Percentiles rank a stretch among this genome's conserved stretches.
Conservation (phyloP, 2,888 invertebrate species). For the Eledona agricola region DNA sequence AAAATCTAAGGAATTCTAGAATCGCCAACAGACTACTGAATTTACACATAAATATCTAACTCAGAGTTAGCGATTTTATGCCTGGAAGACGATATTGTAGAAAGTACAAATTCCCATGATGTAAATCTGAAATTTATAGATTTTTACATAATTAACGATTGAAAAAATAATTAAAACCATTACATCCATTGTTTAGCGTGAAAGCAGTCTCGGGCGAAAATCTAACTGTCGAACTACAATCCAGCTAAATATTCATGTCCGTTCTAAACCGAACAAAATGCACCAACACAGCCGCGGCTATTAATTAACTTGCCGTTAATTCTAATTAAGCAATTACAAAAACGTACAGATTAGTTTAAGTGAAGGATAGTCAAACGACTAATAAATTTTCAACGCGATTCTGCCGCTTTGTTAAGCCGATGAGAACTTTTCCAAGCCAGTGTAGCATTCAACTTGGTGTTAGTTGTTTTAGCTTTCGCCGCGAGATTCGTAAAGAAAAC, state of each 20-base stretch:
- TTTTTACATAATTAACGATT: too few relatives aligned
- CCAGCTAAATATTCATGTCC: conserved; percentile 6
- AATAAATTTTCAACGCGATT: background rate
- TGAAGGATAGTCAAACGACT: conserved; percentile 2
- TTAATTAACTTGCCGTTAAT: conserved; percentile 14
- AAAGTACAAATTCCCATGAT: too few relatives aligned
- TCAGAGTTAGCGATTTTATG: too few relatives aligned
- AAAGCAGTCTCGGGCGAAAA: conserved; percentile 2
- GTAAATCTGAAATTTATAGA: too few relatives aligned
- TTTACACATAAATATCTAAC: too few relatives aligned
- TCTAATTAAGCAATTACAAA: conserved; percentile 17
- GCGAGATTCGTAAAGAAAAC: too few relatives aligned
- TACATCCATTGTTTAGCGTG: too few relatives aligned
- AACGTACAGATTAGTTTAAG: conserved; percentile 3
- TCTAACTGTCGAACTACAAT: conserved; percentile 10
- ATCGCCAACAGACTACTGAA: too few relatives aligned
- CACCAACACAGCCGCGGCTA: background rate
- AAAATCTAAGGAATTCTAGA: too few relatives aligned
- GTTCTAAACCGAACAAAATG: conserved; percentile 14
- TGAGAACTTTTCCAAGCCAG: too few relatives aligned
- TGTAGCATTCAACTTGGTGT: background rate
- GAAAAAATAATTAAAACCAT: too few relatives aligned
- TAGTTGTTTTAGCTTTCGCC: conserved; percentile 1
- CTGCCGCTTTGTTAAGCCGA: background rate
- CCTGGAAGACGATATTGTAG: too few relatives aligned